These are phyloP conservation scores for Apomyelois bistriatella DNA, from an alignment of 2,888 invertebrate species.

Conservation along the genomic window DNA sequence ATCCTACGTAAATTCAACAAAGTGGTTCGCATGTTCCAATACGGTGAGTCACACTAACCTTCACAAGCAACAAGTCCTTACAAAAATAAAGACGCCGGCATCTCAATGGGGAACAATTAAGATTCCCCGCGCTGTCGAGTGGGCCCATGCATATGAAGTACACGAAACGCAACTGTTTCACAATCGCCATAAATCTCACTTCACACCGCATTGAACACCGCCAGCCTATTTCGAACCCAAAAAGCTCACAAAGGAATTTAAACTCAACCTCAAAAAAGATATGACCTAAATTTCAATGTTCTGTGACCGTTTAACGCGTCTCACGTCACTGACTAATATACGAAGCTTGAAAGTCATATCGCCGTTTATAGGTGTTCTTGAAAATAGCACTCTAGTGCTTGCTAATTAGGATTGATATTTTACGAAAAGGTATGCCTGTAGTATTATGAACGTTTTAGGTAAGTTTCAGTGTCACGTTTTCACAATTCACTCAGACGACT, in stretches of 20 bases:
- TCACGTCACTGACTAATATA: constrained; percentile 54
- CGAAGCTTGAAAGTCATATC: constrained; percentile 46
- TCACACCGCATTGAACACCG: constrained; percentile 48
- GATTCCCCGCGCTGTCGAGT: constrained; percentile 57
- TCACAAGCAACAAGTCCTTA: constrained; percentile 58
- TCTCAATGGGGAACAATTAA: constrained; percentile 75
- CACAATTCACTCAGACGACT: constrained; percentile 46
- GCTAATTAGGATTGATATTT: constrained; percentile 31
- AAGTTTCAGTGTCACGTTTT: constrained; percentile 56
- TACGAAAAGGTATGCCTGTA: constrained; percentile 15
- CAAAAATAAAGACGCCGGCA: constrained; percentile 64
- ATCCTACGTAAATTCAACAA: constrained; percentile 15
- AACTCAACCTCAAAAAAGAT: constrained; percentile 39
- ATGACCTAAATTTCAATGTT: constrained; percentile 46
- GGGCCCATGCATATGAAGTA: constrained; percentile 53
- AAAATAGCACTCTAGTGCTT: constrained; percentile 41
- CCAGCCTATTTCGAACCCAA: constrained; percentile 53
- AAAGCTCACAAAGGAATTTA: constrained; percentile 46
- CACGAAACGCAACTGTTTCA: constrained; percentile 57
- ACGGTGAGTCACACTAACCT: constrained; percentile 45
- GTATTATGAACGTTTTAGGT: constrained; percentile 36
- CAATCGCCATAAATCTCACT: constrained; percentile 61
- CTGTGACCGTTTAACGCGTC: constrained; percentile 50
- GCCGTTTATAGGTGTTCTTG: constrained; percentile 28
- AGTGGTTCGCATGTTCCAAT: not conserved